Evolutionary conservation across 1,140 invertebrate genomes (phyloP).

Genomic region (Caerostris extrusa): DNA sequence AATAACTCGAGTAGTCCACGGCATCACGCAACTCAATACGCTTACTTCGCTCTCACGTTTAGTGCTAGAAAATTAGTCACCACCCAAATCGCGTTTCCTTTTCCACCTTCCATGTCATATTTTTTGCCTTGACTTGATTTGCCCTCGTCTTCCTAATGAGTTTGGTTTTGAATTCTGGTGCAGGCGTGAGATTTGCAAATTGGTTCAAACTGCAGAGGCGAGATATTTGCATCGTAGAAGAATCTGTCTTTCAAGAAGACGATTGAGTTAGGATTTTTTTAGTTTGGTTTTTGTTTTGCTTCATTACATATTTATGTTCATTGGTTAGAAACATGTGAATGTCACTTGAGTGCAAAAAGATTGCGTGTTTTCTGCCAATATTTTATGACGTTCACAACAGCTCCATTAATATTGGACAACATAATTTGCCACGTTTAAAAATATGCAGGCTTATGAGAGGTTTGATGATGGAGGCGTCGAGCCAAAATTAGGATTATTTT

Average conservation of each 20-base stretch:
- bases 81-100: slow-evolving; percentile 66
- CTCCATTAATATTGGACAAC: neutral
- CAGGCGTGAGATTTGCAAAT: slow-evolving; percentile 64
- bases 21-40: neutral
- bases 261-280: neutral
- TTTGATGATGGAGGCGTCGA: neutral
- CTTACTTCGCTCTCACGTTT: slow-evolving; percentile 26
- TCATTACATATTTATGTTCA: neutral
- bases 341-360: neutral
- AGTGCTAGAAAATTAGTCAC: slow-evolving; percentile 69
- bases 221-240: slow-evolving; percentile 37
- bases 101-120: slow-evolving; percentile 4
- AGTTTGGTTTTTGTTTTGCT: neutral
- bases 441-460: neutral
- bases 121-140: neutral
- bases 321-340: too few species aligned
- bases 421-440: slow-evolving; percentile 27
- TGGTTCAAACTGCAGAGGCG: slow-evolving; percentile 38
- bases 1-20: neutral
- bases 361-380: slow-evolving; percentile 5
- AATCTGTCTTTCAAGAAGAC: slow-evolving; percentile 31
- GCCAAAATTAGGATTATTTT: neutral
- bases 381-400: neutral
- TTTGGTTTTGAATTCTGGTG: neutral
- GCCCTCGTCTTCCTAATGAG: neutral